Base-by-base conservation (phyloP, 1,140 invertebrate species). In the Diploscapter pachys region DNA sequence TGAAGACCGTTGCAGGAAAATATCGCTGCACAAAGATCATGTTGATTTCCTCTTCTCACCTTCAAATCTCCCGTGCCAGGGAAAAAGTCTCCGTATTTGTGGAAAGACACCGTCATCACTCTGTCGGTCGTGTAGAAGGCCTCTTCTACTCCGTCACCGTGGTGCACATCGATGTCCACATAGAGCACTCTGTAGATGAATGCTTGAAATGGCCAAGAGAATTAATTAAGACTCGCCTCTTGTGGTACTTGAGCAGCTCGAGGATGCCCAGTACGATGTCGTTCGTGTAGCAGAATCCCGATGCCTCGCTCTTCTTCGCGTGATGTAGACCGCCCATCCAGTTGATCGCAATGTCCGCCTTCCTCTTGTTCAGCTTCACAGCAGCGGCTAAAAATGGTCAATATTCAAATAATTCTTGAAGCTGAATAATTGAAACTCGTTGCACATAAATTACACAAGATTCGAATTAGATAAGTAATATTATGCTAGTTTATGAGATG, bases 301-400 rank as follows among this genome's bases (percentile, higher is more conserved):
- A 95, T 3, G 94, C 95, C 62, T 95, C 94, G 13, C 93, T 95
- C 88, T 98, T 98, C 85, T 98, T 97, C 0, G 95, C 95, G 85
- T 98, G 95, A 89, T 98, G 96, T 48, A 98, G 89, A n/a, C 95
- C 96, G 75, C 95, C 96, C 78, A 95, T 94, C 95, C 95, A 98
- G 86, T 98, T 98, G 61, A 98, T 94, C 78, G 95, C 96, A 83
- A 98, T 98, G 88, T 98, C 95, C 50, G 94, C 93, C 9, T 94
- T 93, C 89, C 96, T 92, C 87, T 96, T 96, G 86, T 97, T 96
- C 6, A 97, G 86, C 87, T 96, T 96, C 0, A 96, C 93, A 59
- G 94, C 94, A 50, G 94, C 94, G 49, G 94, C 94, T 87, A 55
- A 79, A 82, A 62, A 31, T 31, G 31, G 31, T 31, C 31, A 31